Conservation (phyloP, 2,797 vertebrate genomes). For the Poecilia picta region DNA sequence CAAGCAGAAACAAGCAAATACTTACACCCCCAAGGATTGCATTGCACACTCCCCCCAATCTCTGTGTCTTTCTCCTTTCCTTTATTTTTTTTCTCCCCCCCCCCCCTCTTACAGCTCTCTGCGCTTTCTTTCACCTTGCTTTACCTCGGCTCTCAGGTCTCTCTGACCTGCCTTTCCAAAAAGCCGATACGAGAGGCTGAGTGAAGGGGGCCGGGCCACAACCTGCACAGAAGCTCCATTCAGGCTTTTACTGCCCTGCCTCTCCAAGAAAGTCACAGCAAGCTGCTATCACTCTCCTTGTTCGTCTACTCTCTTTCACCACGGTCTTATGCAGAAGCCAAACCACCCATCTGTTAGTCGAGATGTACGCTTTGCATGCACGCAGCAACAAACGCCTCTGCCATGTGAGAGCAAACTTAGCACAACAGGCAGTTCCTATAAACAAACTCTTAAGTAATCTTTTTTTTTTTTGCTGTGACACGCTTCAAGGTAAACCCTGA, state of each 20-base stretch:
- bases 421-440: not conserved
- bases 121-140: conserved; percentile 23
- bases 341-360: conserved; percentile 52
- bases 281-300: conserved; percentile 54
- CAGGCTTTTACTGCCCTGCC: conserved; percentile 65
- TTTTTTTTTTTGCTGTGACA: conserved; percentile 15
- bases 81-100: conserved; percentile 2
- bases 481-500: conserved; percentile 26
- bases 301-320: conserved; percentile 31
- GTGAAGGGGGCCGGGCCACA: conserved; percentile 46
- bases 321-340: conserved; percentile 38
- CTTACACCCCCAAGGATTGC: conserved; percentile 78
- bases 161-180: conserved; percentile 32
- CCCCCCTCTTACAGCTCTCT: conserved; percentile 17
- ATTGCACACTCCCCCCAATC: conserved; percentile 34
- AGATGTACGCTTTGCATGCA: conserved; percentile 49
- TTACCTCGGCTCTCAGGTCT: conserved; percentile 26
- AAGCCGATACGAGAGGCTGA: conserved; percentile 44
- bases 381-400: conserved; percentile 32
- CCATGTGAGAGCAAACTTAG: conserved; percentile 8
- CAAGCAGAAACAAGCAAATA: conserved; percentile 87
- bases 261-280: conserved; percentile 67
- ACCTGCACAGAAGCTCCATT: conserved; percentile 78
- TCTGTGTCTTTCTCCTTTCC: conserved; percentile 29
- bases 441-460: not conserved